Evolutionary conservation across 2,113 vertebrate genomes (phyloP), one percentile per base, ranked within the genome.

Genomic region (Paradoxurus hermaphroditus): DNA sequence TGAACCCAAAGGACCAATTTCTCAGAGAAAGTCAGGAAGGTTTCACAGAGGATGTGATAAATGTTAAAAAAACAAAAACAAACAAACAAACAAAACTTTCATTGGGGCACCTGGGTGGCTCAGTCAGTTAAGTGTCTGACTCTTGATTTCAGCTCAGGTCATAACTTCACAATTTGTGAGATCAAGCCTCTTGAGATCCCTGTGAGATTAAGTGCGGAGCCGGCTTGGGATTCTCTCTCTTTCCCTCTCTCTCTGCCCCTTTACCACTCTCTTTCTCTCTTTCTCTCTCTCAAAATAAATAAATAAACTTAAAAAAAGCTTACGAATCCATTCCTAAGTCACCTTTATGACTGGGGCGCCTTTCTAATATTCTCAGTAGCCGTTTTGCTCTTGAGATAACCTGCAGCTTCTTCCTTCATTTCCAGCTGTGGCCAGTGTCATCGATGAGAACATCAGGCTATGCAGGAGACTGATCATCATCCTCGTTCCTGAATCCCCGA

Each of bases 401-500:
- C 82, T 83, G 34, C 36, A 1, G 29, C 41, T 70, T 95, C 21
- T 49, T 75, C 94, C 18, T 46, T 90, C 68, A 8, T 90, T 97
- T 97, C 5, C 98, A 99, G 99, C 99, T 73, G 93, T 99, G 19
- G 98, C 99, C 90, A 99, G 98, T 49, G 98, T 99, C 4, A 98
- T 99, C 7, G 98, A 99, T 44, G 99, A 99, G 94, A 99, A 97
- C 34, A 98, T 99, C 21, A 98, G 98, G 62, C 98, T 98, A 87
- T 99, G 99, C 95, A 99, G 99, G 85, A 98, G 99, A 19, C 90
- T 99, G 88, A 98, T 99, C 0, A 98, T 99, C 77, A 84, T 99
- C 92, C 98, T 98, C 96, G 98, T 1, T 97, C 98, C 97, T 18
- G 98, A 93, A 98, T 53, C 39, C 0, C 91, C 84, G 31, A 81